These are phyloP conservation scores for Panagrolaimus sp. DNA, from an alignment of 1,140 invertebrate species.

Conservation along the genomic window DNA sequence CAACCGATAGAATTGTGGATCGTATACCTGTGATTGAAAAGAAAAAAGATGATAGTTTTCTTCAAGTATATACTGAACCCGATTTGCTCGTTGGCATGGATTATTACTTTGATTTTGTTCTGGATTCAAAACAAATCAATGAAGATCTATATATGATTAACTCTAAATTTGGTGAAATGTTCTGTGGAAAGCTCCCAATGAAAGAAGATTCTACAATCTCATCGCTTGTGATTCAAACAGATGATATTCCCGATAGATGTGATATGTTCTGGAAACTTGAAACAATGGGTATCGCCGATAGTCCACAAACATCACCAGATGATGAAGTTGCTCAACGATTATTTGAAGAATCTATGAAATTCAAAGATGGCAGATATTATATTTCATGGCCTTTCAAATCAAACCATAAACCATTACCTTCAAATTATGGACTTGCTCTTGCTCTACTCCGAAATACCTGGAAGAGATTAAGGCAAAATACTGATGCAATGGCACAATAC, in stretches of 20 bases:
- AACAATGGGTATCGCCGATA: not conserved
- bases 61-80: too few species aligned
- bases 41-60: not conserved
- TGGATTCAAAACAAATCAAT: not conserved
- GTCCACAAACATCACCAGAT: not conserved
- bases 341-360: conserved; percentile 2
- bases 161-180: not conserved
- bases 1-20: not conserved
- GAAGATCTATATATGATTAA: not conserved
- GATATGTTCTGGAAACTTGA: not conserved
- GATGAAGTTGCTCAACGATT: not conserved
- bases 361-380: not conserved
- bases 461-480: not conserved
- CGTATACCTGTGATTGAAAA: not conserved
- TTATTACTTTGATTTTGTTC: not conserved
- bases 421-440: conserved; percentile 5
- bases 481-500: not conserved
- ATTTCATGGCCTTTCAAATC: not conserved
- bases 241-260: not conserved
- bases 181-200: not conserved
- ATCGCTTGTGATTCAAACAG: not conserved
- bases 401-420: not conserved
- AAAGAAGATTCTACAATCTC: not conserved
- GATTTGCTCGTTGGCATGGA: not conserved
- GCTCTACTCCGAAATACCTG: not conserved